A percentile compares a stretch with the other conserved stretches of the same genome.
Conservation (phyloP, 2,113 vertebrate genomes). For the Eulemur macaco region DNA sequence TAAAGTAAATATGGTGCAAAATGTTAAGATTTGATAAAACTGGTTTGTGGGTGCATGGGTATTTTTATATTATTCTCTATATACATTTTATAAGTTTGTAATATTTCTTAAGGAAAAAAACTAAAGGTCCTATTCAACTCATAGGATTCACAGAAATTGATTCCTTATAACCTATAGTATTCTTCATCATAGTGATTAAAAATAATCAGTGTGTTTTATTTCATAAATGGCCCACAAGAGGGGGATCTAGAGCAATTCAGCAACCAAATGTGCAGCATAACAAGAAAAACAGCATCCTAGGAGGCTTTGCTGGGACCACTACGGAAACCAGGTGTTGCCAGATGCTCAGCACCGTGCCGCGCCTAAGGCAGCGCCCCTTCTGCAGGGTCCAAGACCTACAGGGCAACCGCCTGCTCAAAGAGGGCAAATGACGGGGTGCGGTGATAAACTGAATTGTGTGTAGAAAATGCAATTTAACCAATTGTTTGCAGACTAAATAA, state of each 20-base stretch:
- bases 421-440: background rate
- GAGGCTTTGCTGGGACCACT: fast-evolving
- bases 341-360: too few species aligned
- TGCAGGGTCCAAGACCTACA: background rate
- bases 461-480: background rate
- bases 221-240: slow-evolving; percentile 56
- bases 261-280: too few species aligned
- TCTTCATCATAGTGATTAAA: background rate
- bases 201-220: background rate
- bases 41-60: background rate
- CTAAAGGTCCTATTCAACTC: background rate
- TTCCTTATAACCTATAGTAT: background rate
- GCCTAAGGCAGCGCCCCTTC: background rate
- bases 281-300: background rate
- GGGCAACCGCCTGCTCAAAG: background rate
- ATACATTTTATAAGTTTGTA: background rate
- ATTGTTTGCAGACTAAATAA: background rate
- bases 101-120: background rate
- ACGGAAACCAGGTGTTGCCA: fast-evolving
- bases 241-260: slow-evolving; percentile 47
- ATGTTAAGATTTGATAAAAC: background rate
- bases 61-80: background rate
- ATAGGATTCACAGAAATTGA: background rate
- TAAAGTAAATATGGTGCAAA: background rate
- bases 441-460: background rate